Evolutionary conservation across 2,888 invertebrate species (phyloP).

Genomic region (Cheilosia urbana): DNA sequence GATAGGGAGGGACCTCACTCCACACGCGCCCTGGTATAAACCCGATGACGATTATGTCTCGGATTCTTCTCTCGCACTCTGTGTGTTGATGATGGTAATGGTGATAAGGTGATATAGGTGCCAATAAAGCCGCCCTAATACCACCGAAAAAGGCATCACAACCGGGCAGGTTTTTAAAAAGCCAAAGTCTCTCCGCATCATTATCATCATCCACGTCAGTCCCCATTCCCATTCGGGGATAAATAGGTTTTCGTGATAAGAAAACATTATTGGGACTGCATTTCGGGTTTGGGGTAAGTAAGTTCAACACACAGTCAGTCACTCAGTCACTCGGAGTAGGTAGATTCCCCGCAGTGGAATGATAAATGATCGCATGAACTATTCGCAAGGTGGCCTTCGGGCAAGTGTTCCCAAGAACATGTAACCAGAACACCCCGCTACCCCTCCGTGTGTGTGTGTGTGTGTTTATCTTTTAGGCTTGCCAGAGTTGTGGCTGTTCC

Average conservation of each 20-base stretch:
- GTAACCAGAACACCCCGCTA: not conserved
- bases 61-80: conserved; percentile 31
- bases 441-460: conserved; percentile 20
- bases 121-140: conserved; percentile 71
- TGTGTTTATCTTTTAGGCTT: conserved; percentile 57
- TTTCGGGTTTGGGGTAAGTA: conserved; percentile 38
- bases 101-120: conserved; percentile 74
- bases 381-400: conserved; percentile 68
- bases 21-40: conserved; percentile 50
- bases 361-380: conserved; percentile 72
- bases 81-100: conserved; percentile 59
- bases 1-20: conserved; percentile 16
- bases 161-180: conserved; percentile 74
- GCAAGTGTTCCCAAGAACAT: conserved; percentile 15
- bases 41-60: conserved; percentile 66
- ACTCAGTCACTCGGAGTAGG: conserved; percentile 37
- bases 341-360: conserved; percentile 60
- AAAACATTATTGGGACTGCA: conserved; percentile 77
- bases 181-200: conserved; percentile 68
- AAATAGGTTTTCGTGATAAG: conserved; percentile 81
- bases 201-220: conserved; percentile 64
- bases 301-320: conserved; percentile 60
- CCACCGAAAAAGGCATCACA: conserved; percentile 69
- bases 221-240: conserved; percentile 75
- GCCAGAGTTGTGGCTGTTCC: conserved; percentile 28